These are phyloP conservation scores for Syncerus caffer DNA, from an alignment of 2,797 vertebrate species.

Conservation along the genomic window DNA sequence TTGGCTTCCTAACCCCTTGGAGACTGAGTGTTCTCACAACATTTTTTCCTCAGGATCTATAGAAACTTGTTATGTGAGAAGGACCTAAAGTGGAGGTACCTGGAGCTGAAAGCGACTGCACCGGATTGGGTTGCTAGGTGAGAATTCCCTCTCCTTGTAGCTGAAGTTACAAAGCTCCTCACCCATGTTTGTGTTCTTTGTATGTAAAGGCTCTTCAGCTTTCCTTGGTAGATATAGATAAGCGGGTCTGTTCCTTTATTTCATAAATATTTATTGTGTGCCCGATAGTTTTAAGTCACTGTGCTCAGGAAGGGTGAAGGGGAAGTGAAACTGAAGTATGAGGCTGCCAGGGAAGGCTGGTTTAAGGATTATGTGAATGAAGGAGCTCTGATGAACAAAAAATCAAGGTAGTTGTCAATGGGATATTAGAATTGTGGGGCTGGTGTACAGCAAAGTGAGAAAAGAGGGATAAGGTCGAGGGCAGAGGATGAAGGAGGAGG, in stretches of 20 bases:
- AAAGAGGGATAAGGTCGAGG: not conserved
- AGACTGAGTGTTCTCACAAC: not conserved
- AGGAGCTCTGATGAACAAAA: not conserved
- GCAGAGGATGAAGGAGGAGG: not conserved
- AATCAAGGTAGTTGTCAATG: not conserved
- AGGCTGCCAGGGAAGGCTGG: not conserved
- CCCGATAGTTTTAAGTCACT: not conserved
- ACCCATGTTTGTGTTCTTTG: not conserved
- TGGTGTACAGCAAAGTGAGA: not conserved
- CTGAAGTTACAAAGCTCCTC: not conserved
- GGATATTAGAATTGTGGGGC: not conserved
- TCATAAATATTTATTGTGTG: not conserved
- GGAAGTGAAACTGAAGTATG: not conserved
- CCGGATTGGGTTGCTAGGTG: not conserved
- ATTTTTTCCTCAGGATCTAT: not conserved
- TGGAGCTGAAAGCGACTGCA: not conserved
- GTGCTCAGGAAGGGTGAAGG: not conserved
- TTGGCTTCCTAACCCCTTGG: not conserved
- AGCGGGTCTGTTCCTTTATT: not conserved
- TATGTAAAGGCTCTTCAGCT: not conserved
- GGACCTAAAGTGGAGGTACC: not conserved
- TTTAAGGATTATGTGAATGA: not conserved
- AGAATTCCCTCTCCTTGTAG: not conserved
- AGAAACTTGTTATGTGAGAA: not conserved
- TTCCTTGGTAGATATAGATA: not conserved